A percentile compares a stretch with the other conserved stretches of the same genome.
phyloP scores from a whole-genome alignment of 2,888 invertebrate species.

The Alviniconcha strummeri region DNA sequence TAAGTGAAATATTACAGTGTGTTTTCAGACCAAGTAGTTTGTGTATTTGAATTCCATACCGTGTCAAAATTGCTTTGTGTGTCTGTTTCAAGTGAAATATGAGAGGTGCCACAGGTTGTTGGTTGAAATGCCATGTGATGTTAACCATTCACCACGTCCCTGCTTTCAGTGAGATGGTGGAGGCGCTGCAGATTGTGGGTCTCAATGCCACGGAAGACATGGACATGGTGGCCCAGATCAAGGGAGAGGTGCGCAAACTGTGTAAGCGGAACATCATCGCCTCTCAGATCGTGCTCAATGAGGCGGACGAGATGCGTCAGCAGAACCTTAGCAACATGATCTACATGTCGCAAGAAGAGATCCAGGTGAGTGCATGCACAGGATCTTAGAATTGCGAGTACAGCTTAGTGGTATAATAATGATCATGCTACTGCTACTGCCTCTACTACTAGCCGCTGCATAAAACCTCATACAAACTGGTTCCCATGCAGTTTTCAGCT shows the following conservation, averaged over 20 bases:
- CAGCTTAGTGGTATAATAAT: neutral
- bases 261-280: constrained; percentile 67
- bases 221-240: constrained; percentile 72
- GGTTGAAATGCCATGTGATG: no score
- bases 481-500: no score
- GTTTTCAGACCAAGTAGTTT: no score
- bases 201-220: constrained; percentile 69
- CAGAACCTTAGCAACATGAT: constrained; percentile 66
- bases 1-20: no score
- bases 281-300: constrained; percentile 65
- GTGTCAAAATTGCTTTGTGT: no score
- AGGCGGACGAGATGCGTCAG: constrained; percentile 58
- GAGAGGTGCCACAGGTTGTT: no score
- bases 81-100: no score
- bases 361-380: constrained; percentile 47
- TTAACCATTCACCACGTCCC: no score
- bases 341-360: constrained; percentile 56
- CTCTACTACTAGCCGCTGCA: no score
- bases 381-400: neutral
- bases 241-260: constrained; percentile 70
- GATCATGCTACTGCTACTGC: no score
- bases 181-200: constrained; percentile 65
- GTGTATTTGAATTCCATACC: no score
- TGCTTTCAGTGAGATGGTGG: constrained; percentile 64
- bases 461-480: no score